Evolutionary conservation across 2,888 invertebrate species (phyloP), one percentile per base, ranked within the genome.

Genomic region (Colostygia pectinataria): DNA sequence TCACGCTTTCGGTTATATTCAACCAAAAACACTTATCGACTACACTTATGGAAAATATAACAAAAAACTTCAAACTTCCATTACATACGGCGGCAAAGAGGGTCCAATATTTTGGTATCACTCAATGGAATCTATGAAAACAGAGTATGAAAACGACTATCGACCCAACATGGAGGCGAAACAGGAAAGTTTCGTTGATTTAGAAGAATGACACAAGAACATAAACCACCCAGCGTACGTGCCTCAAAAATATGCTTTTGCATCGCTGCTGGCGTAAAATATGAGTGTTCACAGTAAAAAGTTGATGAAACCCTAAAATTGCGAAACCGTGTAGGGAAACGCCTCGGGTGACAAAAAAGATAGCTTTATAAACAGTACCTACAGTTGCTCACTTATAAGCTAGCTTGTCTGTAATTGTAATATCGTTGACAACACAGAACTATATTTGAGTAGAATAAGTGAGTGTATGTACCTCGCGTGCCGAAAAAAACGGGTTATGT

Each of bases 251-350:
- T 32, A 41, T 15, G 20, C 10, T 29, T 40, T 15, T 40, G 32
- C 28, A 28, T 34, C 15, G 41, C 23, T 14, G 12, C 37, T 14
- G 14, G 28, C 46, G 37, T 46, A 52, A 42, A 46, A 52, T 52
- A 52, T 46, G 42, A 51, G 34, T 24, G 23, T 34, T 29, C 42
- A 36, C 51, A 42, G 46, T 52, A 52, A 46, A 52, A 51, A 42
- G 33, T 52, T 52, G 52, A 52, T 52, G 46, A 52, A 46, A 46
- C 46, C 46, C 52, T 43, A 42, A 52, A 52, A 43, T 51, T 51
- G 45, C 42, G 47, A 46, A 52, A 39, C 38, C 46, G 38, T 42
- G 46, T 47, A 36, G 32, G 32, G 33, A 40, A 51, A 46, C 20
- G 32, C 45, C 31, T 32, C 36, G 8, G 10, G 41, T 14, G 31